A percentile compares a stretch with the other conserved stretches of the same genome.
These are phyloP conservation scores for Choristoneura fumiferana DNA, from an alignment of 1,140 invertebrate genomes.

Conservation along the genomic window DNA sequence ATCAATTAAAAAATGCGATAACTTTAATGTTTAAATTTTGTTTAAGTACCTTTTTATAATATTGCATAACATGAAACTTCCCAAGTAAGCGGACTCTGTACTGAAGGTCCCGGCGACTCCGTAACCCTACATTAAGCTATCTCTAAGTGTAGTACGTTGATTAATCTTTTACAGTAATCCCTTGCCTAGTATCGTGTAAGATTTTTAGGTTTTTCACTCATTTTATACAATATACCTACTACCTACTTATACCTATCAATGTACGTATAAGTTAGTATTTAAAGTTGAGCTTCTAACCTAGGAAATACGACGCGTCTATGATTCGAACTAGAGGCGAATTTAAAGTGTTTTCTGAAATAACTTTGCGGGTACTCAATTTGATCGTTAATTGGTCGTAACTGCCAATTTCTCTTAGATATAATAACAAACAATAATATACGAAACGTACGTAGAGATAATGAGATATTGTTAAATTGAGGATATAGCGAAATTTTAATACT, in stretches of 20 bases:
- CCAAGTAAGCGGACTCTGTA: conserved; percentile 1
- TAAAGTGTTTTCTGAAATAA: neutral
- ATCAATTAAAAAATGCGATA: neutral
- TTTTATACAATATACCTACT: conserved; percentile 75
- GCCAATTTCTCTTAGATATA: conserved; percentile 67
- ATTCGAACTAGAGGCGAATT: conserved; percentile 12
- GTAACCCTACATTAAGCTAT: conserved; percentile 68
- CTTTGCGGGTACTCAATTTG: conserved; percentile 1
- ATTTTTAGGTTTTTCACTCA: conserved; percentile 73
- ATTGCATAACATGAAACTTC: conserved; percentile 5
- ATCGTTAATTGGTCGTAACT: conserved; percentile 43
- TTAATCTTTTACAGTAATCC: conserved; percentile 68
- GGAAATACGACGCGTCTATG: conserved; percentile 32
- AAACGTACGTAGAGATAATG: conserved; percentile 62
- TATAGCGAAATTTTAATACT: conserved; percentile 75
- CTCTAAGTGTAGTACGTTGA: conserved; percentile 68
- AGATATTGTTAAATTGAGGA: conserved; percentile 66
- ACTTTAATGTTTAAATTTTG: conserved; percentile 4
- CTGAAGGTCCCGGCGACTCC: conserved; percentile 32
- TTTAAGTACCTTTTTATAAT: conserved; percentile 8
- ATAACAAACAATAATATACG: conserved; percentile 52
- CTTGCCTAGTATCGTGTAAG: conserved; percentile 69
- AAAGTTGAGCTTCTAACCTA: conserved; percentile 66
- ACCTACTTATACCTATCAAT: conserved; percentile 57
- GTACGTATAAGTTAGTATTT: conserved; percentile 59